Base-by-base conservation (phyloP, 2,113 vertebrate genomes). In the Empidonax alnorum region DNA sequence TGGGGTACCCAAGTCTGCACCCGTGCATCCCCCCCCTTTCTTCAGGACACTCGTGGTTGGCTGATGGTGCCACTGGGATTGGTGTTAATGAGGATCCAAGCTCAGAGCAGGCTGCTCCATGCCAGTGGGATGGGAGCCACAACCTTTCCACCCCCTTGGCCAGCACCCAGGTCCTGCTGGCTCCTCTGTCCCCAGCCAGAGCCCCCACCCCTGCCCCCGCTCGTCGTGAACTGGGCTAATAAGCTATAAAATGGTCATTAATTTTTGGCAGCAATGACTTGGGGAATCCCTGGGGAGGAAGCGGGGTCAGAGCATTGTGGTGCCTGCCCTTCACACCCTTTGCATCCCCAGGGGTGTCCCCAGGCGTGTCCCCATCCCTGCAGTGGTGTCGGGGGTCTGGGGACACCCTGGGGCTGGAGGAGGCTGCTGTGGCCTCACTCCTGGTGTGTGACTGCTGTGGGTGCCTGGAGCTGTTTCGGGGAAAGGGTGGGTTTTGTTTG, bases 401-500 rank as follows among this genome's bases (percentile, higher is more conserved):
- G 28, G 42, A 28, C 4, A 0, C 59, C 25, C 44, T 3, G 2
- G 53, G 52, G 80, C 39, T 49, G 87, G 35, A 35, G 63, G 41
- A 73, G 42, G 61, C n/a, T 58, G 59, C 37, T 7, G 12, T 20
- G 86, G 12, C 39, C 25, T 19, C 5, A 0, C 16, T 76, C 21
- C 28, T 2, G 0, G 14, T 5, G 61, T 1, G 9, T 44, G 27
- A 42, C 31, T 31, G 37, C 53, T 46, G 82, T 0, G 27, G 58
- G 63, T 63, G 17, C 35, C 62, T 35, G 35, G 18, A 39, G 82
- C 33, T 1, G 3, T 56, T 88, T 77, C 0, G 2, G 85, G 95
- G 82, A 87, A 87, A 69, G 94, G 95, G 90, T 58, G 87, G 92
- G 82, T 9, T 73, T 33, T 82, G 82, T 93, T 93, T 96, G 72